These are phyloP conservation scores for Acleris cristana DNA, from an alignment of 2,888 invertebrate species.

Conservation along the genomic window DNA sequence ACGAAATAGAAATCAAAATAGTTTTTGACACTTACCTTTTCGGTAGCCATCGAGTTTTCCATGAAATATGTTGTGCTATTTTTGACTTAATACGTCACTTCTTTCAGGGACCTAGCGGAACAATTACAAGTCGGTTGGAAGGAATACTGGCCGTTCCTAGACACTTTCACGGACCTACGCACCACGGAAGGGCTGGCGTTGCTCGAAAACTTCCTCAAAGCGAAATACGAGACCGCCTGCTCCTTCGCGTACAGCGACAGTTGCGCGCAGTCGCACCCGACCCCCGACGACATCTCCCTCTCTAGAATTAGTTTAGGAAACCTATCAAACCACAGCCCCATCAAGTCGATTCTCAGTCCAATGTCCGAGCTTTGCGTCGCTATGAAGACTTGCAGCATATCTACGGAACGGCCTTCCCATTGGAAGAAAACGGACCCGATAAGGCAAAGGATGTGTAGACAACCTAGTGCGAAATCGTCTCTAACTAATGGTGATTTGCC, in stretches of 20 bases:
- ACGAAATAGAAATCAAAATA: too few relatives aligned
- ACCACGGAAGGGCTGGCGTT: conserved; percentile 88
- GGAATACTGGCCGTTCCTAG: conserved; percentile 96
- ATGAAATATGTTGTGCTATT: too few relatives aligned
- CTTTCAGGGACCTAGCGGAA: conserved; percentile 86
- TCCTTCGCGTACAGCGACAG: conserved; percentile 69
- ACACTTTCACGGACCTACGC: conserved; percentile 90
- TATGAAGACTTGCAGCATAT: conserved; percentile 81
- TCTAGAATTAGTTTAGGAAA: conserved; percentile 63
- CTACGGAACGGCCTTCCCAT: conserved; percentile 63
- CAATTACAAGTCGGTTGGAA: conserved; percentile 91
- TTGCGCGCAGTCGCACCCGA: conserved; percentile 56
- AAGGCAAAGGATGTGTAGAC: conserved; percentile 64
- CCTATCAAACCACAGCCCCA: conserved; percentile 51
- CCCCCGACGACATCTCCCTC: conserved; percentile 62
- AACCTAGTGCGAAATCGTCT: conserved; percentile 54
- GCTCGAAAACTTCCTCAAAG: conserved; percentile 89
- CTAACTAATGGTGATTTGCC: conserved; percentile 61
- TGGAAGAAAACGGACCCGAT: conserved; percentile 69
- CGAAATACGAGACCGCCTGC: conserved; percentile 76
- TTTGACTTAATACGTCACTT: background rate
- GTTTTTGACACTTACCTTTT: too few relatives aligned
- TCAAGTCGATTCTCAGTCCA: conserved; percentile 69
- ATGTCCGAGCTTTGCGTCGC: conserved; percentile 85
- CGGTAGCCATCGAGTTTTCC: too few relatives aligned